Evolutionary conservation across 2,797 vertebrate species (phyloP).

Genomic region (Acipenser ruthenus): DNA sequence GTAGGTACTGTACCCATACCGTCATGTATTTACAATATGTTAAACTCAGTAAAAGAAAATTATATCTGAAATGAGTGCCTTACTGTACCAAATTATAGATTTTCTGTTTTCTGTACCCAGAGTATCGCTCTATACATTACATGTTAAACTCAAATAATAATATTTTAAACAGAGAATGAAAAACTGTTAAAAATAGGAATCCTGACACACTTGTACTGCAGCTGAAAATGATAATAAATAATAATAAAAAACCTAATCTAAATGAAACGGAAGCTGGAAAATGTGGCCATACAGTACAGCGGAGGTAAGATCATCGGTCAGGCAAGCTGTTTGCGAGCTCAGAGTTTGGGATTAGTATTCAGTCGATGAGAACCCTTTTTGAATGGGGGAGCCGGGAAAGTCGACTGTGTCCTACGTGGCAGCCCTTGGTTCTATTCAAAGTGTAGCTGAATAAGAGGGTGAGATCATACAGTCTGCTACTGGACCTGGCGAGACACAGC

Average conservation of each 20-base stretch:
- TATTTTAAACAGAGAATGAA: too few species aligned
- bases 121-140: too few species aligned
- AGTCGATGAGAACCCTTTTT: background rate
- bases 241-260: background rate
- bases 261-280: background rate
- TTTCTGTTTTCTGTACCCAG: too few species aligned
- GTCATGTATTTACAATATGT: too few species aligned
- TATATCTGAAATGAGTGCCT: too few species aligned
- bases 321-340: background rate
- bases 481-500: background rate
- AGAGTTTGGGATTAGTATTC: background rate
- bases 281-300: background rate
- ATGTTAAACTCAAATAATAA: too few species aligned
- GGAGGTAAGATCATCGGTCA: background rate
- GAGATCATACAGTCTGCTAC: slow-evolving; percentile 1
- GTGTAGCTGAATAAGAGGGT: background rate
- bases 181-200: too few species aligned
- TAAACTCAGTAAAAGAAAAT: too few species aligned
- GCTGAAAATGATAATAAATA: background rate
- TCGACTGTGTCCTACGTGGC: background rate
- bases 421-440: background rate
- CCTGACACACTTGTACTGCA: too few species aligned
- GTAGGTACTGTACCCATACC: too few species aligned
- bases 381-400: background rate
- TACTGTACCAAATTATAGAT: too few species aligned